Evolutionary conservation across 37 sponge, comb jelly and placozoan genomes (phyloP).

Genomic region (Tethya wilhelma): DNA sequence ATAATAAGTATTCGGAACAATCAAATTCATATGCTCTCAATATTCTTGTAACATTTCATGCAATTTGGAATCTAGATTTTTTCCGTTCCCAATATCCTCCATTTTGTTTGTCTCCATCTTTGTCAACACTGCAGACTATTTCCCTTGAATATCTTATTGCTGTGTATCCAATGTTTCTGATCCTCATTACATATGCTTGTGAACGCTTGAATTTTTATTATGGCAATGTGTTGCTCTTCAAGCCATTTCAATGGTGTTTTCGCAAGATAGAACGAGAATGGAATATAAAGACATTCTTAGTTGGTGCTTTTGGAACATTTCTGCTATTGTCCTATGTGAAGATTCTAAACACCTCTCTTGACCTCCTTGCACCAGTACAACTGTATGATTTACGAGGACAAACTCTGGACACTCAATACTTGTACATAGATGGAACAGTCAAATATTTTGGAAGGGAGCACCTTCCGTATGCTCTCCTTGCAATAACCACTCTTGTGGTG

Average conservation of each 20-base stretch:
- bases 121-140: too few species aligned
- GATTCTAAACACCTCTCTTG: background rate
- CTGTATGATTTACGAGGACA: background rate
- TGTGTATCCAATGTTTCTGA: too few species aligned
- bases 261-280: background rate
- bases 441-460: slow-evolving; percentile 9
- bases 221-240: too few species aligned
- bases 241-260: background rate
- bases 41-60: background rate
- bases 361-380: background rate
- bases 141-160: too few species aligned
- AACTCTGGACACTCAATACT: background rate
- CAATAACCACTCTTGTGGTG: background rate
- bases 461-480: slow-evolving; percentile 11
- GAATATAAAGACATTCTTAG: background rate
- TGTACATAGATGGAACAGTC: slow-evolving; percentile 1
- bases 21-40: background rate
- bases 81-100: background rate
- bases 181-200: too few species aligned
- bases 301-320: background rate
- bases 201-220: too few species aligned
- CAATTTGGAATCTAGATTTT: slow-evolving; percentile 9
- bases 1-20: background rate
- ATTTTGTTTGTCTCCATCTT: too few species aligned
- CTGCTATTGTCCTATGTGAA: slow-evolving; percentile 4